Base-by-base conservation (phyloP, 2,797 vertebrate genomes). In the Aselliscus stoliczkanus region DNA sequence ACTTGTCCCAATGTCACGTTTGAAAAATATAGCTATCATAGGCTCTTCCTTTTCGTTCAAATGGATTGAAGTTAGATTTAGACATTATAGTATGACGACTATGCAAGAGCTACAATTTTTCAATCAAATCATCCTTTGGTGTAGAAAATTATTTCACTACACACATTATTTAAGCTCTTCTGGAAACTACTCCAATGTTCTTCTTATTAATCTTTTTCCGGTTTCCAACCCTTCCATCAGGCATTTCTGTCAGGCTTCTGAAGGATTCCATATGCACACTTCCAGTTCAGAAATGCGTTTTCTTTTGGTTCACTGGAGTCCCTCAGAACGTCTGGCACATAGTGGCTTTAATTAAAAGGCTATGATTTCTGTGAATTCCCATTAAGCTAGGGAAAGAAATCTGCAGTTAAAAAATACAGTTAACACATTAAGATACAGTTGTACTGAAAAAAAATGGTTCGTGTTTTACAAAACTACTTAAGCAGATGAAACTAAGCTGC, bases 301-400 rank as follows among this genome's bases (percentile, higher is more conserved):
- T 81, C 93, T 83, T 44, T 82, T 86, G 97, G 95, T 83, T 64
- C 97, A 77, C 5, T 96, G 90, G 15, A 7, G 60, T 87, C 60
- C 83, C 93, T 75, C 2, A 64, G 31, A 87, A 65, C 93, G 87
- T 85, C 92, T 90, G 86, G 70, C 42, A 97, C 93, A 96, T 96
- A 91, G 87, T 90, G 70, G 27, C 95, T 97, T 97, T 44, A 96
- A 97, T 97, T 97, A 97, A 85, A 98, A 98, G 90, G 77, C 39
- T 72, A 67, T 1, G 81, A 77, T 97, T 97, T 97, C 80, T 94
- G 79, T 89, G 58, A 94, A 73, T 97, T 95, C n/a, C 65, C 91
- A 86, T 96, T 94, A 94, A 62, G 91, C 76, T 76, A 93, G 76
- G 86, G 73, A 96, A 97, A 96, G 86, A 97, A 96, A 97, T 97